phyloP scores from a whole-genome alignment of 2,113 vertebrate species.

The Salminus brasiliensis region DNA sequence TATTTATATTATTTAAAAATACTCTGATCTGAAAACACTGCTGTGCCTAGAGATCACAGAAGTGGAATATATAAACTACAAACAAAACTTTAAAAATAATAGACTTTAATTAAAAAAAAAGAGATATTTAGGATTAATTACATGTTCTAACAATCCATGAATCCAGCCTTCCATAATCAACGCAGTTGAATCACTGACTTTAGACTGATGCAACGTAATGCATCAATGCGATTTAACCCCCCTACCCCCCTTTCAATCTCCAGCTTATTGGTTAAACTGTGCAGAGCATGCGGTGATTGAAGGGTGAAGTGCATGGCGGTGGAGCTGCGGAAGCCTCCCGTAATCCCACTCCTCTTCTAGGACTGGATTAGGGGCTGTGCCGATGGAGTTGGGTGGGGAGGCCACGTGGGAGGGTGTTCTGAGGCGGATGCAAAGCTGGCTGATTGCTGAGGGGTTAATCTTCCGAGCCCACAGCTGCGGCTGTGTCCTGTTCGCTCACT shows the following conservation, averaged over 20 bases:
- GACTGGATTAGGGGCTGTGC: neutral
- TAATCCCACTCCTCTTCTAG: conserved; percentile 2
- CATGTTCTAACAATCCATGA: too few species aligned
- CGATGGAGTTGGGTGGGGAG: neutral
- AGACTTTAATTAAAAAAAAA: too few species aligned
- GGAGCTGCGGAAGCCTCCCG: neutral
- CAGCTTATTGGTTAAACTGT: conserved; percentile 3
- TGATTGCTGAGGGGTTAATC: conserved; percentile 42
- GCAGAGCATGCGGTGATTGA: neutral
- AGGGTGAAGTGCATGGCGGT: conserved; percentile 5
- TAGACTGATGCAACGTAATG: too few species aligned
- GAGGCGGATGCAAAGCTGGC: conserved; percentile 28
- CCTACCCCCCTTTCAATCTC: neutral
- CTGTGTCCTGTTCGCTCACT: neutral
- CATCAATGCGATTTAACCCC: neutral
- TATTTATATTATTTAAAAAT: too few species aligned
- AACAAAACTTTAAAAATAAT: too few species aligned
- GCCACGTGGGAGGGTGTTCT: neutral
- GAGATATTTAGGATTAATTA: too few species aligned
- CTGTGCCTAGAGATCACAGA: too few species aligned
- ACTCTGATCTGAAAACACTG: too few species aligned
- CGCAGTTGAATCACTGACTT: neutral
- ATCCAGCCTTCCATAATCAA: neutral
- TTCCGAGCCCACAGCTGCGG: neutral
- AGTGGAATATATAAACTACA: too few species aligned